Percentiles rank a stretch among this genome's conserved stretches.
phyloP scores from a whole-genome alignment of 2,113 vertebrate genomes.

The Entelurus aequoreus region DNA sequence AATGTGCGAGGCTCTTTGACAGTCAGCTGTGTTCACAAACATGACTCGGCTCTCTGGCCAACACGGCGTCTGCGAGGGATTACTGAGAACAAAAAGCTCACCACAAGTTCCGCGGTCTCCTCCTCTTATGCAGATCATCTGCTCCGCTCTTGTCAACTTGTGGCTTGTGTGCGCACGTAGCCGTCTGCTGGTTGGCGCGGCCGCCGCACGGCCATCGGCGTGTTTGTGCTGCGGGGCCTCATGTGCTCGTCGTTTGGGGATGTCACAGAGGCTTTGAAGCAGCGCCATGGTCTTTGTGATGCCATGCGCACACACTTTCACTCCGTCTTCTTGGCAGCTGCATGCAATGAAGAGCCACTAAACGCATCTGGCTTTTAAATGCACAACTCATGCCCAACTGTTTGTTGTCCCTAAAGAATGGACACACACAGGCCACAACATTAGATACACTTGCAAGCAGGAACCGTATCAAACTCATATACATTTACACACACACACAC shows the following conservation, averaged over 20 bases:
- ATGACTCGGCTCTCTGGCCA: conserved; percentile 14
- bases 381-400: not conserved
- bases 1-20: conserved; percentile 8
- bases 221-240: not conserved
- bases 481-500: too few species aligned
- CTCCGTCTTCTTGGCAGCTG: not conserved
- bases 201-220: not conserved
- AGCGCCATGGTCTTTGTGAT: not conserved
- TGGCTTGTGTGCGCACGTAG: too few species aligned
- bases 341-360: not conserved
- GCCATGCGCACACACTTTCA: conserved; percentile 1
- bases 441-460: not conserved
- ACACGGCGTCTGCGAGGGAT: not conserved
- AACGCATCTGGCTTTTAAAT: conserved; percentile 1
- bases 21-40: not conserved
- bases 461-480: not conserved
- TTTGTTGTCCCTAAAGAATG: not conserved
- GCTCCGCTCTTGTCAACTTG: not conserved
- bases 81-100: not conserved
- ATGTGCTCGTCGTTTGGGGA: not conserved
- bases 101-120: not conserved
- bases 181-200: not conserved
- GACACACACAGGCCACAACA: not conserved
- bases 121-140: not conserved
- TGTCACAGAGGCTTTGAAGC: not conserved